These are phyloP conservation scores for Philaethria dido DNA, from an alignment of 2,888 invertebrate species.

Conservation along the genomic window DNA sequence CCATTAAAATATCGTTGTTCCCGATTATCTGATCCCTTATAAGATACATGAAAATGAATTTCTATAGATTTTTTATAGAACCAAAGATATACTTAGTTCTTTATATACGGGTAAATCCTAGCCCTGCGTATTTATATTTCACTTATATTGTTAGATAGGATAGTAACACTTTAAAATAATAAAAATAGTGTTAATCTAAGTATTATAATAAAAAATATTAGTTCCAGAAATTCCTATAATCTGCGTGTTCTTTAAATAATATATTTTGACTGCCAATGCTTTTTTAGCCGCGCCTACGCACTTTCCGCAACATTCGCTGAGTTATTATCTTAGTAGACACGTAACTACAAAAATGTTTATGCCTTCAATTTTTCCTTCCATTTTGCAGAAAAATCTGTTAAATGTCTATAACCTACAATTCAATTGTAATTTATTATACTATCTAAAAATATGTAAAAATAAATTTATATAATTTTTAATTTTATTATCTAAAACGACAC, in stretches of 20 bases:
- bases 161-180: background rate
- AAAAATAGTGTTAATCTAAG: background rate
- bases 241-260: constrained; percentile 47
- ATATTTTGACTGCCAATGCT: constrained; percentile 52
- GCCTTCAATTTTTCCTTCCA: constrained; percentile 16
- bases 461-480: too few species aligned
- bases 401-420: background rate
- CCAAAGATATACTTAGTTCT: too few species aligned
- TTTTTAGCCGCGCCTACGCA: constrained; percentile 67
- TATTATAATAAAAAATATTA: background rate
- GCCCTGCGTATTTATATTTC: background rate
- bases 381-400: background rate
- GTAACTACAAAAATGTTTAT: constrained; percentile 35
- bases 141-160: background rate
- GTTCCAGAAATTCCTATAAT: background rate
- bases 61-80: background rate
- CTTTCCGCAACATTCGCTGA: constrained; percentile 39
- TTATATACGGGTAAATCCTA: background rate
- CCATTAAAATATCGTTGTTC: constrained; percentile 12
- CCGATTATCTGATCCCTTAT: background rate
- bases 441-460: too few species aligned
- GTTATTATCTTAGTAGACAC: constrained; percentile 41
- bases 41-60: background rate
- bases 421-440: background rate
- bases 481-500: too few species aligned